Base-by-base conservation (phyloP, 2,888 invertebrate genomes). In the Lamproptera curius region DNA sequence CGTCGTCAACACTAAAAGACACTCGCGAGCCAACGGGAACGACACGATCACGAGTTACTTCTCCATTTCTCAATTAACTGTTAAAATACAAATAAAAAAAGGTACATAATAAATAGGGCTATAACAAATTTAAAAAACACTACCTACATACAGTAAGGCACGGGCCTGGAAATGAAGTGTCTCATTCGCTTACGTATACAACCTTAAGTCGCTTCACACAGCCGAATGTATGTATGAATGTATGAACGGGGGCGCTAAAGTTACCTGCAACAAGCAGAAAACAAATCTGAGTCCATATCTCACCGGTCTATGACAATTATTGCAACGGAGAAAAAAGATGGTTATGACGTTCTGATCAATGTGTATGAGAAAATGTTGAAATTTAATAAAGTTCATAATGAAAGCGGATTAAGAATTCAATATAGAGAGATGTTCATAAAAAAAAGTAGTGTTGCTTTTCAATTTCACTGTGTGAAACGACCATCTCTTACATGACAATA, bases 141-240 rank as follows among this genome's bases (percentile, higher is more conserved):
- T 51, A 58, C 55, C n/a, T 62, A 62, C 56, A 55, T 62, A 63
- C 59, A 61, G 54, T 61, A 65, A 66, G 67, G 68, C 65, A 62
- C 63, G 59, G 52, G 64, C 70, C 64, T 41, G 28, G 46, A 46
- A 46, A 46, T 41, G 14, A 46, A 36, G 17, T 28, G 16, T 23
- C 15, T 17, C 17, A 13, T 11, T 11, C 16, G 6, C 16, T 39
- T 42, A 42, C 42, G 42, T 48, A 48, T 48, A 48, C 48, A 39
- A 39, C 49, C 35, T 34, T 13, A 14, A 26, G 42, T 39, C 42
- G 48, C 43, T 42, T 34, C 47, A 42, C 47, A 42, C 47, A 48
- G 36, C 38, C 47, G 15, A 11, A 23, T 37, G 33, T 35, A 39
- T 48, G 48, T 34, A 39, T 17, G 33, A 17, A 31, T 33, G 28